Base-by-base conservation (phyloP, 1,140 invertebrate genomes). In the Cotesia vestalis region DNA sequence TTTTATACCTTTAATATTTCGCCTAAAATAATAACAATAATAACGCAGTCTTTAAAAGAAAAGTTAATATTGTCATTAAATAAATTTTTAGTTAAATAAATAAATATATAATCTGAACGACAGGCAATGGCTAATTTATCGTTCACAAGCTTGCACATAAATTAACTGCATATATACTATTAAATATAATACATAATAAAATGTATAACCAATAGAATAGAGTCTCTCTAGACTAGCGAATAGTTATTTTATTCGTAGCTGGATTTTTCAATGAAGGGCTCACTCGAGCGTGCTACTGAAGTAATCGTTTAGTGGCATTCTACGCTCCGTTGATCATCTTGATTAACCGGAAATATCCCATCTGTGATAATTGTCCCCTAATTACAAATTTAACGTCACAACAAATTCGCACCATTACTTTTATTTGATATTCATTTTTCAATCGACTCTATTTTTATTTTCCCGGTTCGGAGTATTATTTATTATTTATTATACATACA, bases 331-430 rank as follows among this genome's bases (percentile, higher is more conserved):
- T 71, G 62, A 53, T 64, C 70, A 71, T 71, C 62, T 40, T 71
- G 71, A 72, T 72, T 72, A 66, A 20, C 71, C 71, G 64, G 64
- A 67, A 72, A 67, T 62, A 66, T 72, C 53, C 64, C 63, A 72
- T 72, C 63, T 67, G 55, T 53, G 64, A 72, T 72, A 67, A 72
- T 72, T 72, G 57, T 66, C 38, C 63, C 46, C 59, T 60, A 72
- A 67, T 72, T 67, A 67, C 27, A 9, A 67, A 35, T 55, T 27
- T 40, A 36, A 38, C n/a, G 46, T 40, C 63, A 66, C n/a, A 66
- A 66, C 14, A 51, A 9, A 64, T 64, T 67, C 9, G 53, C 40
- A 12, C 40, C 34, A 17, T 53, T 34, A 67, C 14, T 35, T 12
- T 53, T 57, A 20, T 57, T 57, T 4, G 5, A 57, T 4, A 4